Base-by-base conservation (phyloP, 2,888 invertebrate species). In the Brenthis hecate region DNA sequence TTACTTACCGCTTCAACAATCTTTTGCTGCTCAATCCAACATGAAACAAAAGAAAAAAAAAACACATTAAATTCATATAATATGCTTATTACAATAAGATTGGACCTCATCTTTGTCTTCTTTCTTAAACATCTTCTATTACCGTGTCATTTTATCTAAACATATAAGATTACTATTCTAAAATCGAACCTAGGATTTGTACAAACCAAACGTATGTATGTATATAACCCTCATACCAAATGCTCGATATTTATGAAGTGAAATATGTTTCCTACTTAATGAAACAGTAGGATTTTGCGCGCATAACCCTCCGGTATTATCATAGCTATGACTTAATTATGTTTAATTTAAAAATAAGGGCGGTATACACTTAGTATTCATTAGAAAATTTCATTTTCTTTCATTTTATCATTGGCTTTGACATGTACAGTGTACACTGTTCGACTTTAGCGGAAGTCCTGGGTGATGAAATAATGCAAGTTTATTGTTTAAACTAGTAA, bases 1-100 rank as follows among this genome's bases (percentile, higher is more conserved):
- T 0, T 13, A 86, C 93, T 93, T 83, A 94, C 94, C 82, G 85
- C 84, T 81, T 87, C 88, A 13, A 86, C 83, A 63, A 91, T 85
- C 53, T 75, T 76, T 19, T 84, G 80, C 91, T 90, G 83, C 76
- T 76, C 76, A 56, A 50, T 32, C 61, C 13, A 14, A 87, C 85
- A 90, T 91, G 90, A 78, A 89, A 90, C 85, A 89, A 86, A 80
- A 71, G 68, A 76, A 72, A 73, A 19, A 73, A 19, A 74, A 62
- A 43, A 63, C 60, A 65, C 54, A 66, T 66, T 70, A 43, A 28
- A n/a, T 47, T 1, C 13, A n/a, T 47, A n/a, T 47, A 55, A 47
- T 50, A 14, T 28, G n/a, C 8, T 4, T n/a, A 36, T 56, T 28
- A 19, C 19, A 19, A 19, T 19, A 19, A 50, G 50, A 16, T 13